These are phyloP conservation scores for Gastrophysa polygoni DNA, from an alignment of 2,888 invertebrate genomes.

Conservation along the genomic window DNA sequence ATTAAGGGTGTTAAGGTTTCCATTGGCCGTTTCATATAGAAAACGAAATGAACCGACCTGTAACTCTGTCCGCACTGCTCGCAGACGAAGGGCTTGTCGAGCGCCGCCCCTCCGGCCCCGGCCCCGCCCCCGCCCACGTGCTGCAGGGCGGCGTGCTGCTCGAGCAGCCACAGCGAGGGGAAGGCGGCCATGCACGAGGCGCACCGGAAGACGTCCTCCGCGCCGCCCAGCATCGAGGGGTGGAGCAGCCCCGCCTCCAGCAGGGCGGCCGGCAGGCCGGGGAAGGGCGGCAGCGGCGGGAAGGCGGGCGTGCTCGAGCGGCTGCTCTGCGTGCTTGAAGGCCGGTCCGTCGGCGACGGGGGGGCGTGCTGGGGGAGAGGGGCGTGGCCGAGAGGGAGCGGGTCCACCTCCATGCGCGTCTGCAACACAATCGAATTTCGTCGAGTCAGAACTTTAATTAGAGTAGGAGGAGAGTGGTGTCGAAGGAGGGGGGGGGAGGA, in stretches of 20 bases:
- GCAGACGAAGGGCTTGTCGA: constrained; percentile 90
- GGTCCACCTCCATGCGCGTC: constrained; percentile 29
- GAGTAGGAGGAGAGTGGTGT: too few relatives aligned
- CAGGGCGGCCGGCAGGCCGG: constrained; percentile 62
- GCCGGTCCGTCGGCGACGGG: constrained; percentile 51
- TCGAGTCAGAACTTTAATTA: too few relatives aligned
- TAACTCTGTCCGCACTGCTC: constrained; percentile 92
- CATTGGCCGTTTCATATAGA: too few relatives aligned
- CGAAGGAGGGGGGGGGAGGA: too few relatives aligned
- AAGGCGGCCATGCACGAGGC: constrained; percentile 86
- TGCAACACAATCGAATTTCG: too few relatives aligned
- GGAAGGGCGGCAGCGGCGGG: constrained; percentile 61
- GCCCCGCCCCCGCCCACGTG: constrained; percentile 63
- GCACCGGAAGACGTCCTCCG: constrained; percentile 62
- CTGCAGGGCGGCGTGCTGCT: constrained; percentile 84
- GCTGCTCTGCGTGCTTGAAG: constrained; percentile 58
- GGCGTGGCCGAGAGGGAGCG: constrained; percentile 49
- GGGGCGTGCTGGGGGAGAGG: constrained; percentile 58
- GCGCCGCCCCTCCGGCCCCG: constrained; percentile 54
- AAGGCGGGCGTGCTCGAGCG: constrained; percentile 64
- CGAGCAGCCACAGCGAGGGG: constrained; percentile 85
- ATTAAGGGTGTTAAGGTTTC: too few relatives aligned
- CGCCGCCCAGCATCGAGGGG: constrained; percentile 52
- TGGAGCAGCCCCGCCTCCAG: constrained; percentile 63
- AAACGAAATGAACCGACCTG: constrained; percentile 58